Evolutionary conservation across 2,113 vertebrate genomes (phyloP).

Genomic region (Oenanthe melanoleuca): DNA sequence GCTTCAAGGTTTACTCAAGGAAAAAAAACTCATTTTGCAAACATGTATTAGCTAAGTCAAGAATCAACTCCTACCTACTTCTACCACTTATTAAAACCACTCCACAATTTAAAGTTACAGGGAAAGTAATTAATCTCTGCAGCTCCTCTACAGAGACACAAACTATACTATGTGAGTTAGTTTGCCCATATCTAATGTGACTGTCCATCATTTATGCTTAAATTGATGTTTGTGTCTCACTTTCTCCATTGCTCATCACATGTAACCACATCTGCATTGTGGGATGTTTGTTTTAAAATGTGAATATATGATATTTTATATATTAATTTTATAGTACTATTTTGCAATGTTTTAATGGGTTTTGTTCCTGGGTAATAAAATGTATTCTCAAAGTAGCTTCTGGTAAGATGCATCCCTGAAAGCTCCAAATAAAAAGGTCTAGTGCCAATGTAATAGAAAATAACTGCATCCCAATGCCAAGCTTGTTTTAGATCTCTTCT

Average conservation of each 20-base stretch:
- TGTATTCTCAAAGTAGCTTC: not conserved
- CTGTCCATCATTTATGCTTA: not conserved
- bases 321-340: not conserved
- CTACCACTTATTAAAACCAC: not conserved
- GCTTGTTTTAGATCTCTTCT: slow-evolving; percentile 37
- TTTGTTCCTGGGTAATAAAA: not conserved
- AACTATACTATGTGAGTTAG: not conserved
- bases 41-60: not conserved
- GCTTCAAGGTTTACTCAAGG: not conserved
- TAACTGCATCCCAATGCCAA: slow-evolving; percentile 18
- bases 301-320: not conserved
- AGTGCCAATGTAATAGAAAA: not conserved
- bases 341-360: not conserved
- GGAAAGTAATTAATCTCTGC: not conserved
- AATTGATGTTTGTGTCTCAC: not conserved
- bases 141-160: not conserved
- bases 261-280: not conserved
- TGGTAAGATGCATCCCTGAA: not conserved
- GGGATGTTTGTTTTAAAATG: not conserved
- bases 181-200: not conserved
- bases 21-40: not conserved
- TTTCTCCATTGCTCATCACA: not conserved
- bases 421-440: not conserved
- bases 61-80: not conserved
- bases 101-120: not conserved